Evolutionary conservation across 2,797 vertebrate species (phyloP).

Genomic region (Acanthornis magna): DNA sequence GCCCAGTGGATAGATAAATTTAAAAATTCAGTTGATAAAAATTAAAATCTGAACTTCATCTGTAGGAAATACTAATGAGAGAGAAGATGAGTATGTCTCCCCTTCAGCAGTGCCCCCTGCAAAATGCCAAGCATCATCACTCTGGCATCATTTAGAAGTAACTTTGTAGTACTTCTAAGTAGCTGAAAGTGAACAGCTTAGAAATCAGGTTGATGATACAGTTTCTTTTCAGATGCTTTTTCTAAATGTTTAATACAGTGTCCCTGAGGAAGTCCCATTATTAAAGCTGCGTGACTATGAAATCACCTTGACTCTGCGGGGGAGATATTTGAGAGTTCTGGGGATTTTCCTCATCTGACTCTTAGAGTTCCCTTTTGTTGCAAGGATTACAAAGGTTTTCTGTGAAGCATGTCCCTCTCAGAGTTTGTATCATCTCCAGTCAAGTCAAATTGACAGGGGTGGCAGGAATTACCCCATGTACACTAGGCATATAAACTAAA

Average conservation of each 20-base stretch:
- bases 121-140: background rate
- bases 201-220: slow-evolving; percentile 11
- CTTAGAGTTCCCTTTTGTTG: background rate
- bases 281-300: slow-evolving; percentile 20
- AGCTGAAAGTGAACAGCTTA: slow-evolving; percentile 25
- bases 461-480: background rate
- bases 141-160: background rate
- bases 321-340: slow-evolving; percentile 1
- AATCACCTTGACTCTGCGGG: slow-evolving; percentile 18
- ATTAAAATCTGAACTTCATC: background rate
- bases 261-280: slow-evolving; percentile 24
- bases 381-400: background rate
- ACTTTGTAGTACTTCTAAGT: background rate
- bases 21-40: background rate
- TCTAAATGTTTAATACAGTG: background rate
- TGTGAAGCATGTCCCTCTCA: background rate
- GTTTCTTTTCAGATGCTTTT: slow-evolving; percentile 39
- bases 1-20: background rate
- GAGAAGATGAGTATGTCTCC: background rate
- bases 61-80: background rate
- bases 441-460: background rate
- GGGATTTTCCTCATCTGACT: slow-evolving; percentile 7
- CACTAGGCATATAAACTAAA: background rate
- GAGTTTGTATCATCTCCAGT: background rate
- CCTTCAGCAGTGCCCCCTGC: background rate